Evolutionary conservation across 2,113 vertebrate species (phyloP), one percentile per base, ranked within the genome.

Genomic region (Oophaga pumilio): DNA sequence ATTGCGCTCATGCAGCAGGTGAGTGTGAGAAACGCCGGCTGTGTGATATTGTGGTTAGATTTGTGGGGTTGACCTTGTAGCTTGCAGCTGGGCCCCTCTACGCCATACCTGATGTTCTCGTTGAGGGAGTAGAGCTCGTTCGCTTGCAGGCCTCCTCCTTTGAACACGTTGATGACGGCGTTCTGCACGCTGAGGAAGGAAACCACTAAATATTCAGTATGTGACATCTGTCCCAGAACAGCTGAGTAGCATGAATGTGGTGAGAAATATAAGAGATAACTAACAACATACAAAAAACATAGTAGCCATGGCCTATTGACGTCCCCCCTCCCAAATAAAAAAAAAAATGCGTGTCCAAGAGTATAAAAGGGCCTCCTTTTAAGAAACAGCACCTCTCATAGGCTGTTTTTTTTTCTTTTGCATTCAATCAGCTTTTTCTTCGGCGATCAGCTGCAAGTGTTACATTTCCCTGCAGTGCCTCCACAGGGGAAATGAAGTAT

Each of bases 91-190:
- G 4, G 33, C 28, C 11, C 69, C 18, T 4, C 26, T 18, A 20
- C 28, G 24, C 0, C 0, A 0, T 93, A 99, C 98, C 98, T 97
- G 95, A 99, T 96, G 92, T 95, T 97, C 93, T 99, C 98, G 1
- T 99, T 99, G 82, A 99, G 95, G 0, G 90, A 93, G 91, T 95
- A 97, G 11, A 99, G 97, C 89, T 99, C 97, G 28, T 97, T 98
- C 78, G 90, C 90, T 91, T 97, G 96, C 89, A 99, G 90, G 62
- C 94, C 94, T 87, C 96, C 96, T 11, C 97, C 97, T 94, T 97
- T 95, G 91, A 99, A 99, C 74, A 99, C 97, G 33, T 97, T 98
- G 91, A 98, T 96, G 90, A 99, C 97, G 14, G 98, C 98, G 59
- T 95, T 96, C 90, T 99, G 98, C 88, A 99, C 97, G 0, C 97